A percentile compares a stretch with the other conserved stretches of the same genome.
These are phyloP conservation scores for Caenorhabditis latens DNA, from an alignment of 1,140 invertebrate genomes.

Conservation along the genomic window DNA sequence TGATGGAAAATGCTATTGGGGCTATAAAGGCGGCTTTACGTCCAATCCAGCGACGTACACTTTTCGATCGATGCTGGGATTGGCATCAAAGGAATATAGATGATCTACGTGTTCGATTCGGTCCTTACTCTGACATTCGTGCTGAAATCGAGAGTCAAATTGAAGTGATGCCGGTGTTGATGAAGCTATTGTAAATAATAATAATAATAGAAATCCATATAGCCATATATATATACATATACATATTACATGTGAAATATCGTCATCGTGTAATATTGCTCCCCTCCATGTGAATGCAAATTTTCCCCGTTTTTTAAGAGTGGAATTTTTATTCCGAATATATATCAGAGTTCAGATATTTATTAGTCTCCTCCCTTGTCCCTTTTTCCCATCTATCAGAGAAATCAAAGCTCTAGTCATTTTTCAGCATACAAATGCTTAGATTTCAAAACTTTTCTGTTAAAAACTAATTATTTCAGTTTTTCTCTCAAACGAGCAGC, in stretches of 20 bases:
- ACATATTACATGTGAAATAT: not conserved
- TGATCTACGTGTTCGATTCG: not conserved
- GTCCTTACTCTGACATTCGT: not conserved
- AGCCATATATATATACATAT: not conserved
- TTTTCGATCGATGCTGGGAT: conserved; percentile 22
- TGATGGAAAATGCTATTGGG: not conserved
- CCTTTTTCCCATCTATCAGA: not conserved
- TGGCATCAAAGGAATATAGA: conserved; percentile 43
- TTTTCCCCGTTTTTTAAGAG: not conserved
- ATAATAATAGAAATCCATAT: not conserved
- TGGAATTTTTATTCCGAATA: not conserved
- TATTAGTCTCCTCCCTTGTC: not conserved
- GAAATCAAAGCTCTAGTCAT: not conserved
- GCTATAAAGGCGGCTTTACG: not conserved
- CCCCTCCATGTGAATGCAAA: not conserved
- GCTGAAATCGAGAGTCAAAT: conserved; percentile 38
- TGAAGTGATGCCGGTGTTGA: conserved; percentile 45
- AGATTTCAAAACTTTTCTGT: not conserved
- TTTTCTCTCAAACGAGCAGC: not conserved
- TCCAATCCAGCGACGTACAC: not conserved
- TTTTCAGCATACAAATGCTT: not conserved
- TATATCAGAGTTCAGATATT: conserved; percentile 17
- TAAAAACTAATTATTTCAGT: not conserved
- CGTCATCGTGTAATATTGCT: conserved; percentile 4
- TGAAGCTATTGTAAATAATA: conserved; percentile 29